phyloP scores from a whole-genome alignment of 1,140 invertebrate genomes.

The Parasteatoda tepidariorum region DNA sequence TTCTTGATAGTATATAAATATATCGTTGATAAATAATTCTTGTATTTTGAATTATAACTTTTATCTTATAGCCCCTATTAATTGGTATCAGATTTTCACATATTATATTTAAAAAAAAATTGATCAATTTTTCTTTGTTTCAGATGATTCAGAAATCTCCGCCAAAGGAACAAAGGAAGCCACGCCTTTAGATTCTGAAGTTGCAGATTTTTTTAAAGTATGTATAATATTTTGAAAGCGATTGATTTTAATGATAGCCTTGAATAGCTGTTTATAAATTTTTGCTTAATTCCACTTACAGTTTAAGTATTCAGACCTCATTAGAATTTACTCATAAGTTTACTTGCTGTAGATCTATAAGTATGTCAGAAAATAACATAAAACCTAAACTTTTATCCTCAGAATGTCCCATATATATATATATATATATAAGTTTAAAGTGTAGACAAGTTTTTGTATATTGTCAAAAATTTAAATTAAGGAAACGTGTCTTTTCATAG shows the following conservation, averaged over 20 bases:
- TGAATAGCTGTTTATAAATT: too few relatives aligned
- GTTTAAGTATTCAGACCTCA: background rate
- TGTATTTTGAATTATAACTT: too few relatives aligned
- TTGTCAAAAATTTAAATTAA: too few relatives aligned
- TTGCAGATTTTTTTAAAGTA: conserved; percentile 55
- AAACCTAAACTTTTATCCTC: background rate
- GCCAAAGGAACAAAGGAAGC: background rate
- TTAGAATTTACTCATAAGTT: background rate
- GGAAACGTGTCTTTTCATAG: too few relatives aligned
- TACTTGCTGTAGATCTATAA: background rate
- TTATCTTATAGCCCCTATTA: background rate
- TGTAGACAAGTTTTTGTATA: too few relatives aligned
- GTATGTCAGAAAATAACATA: background rate
- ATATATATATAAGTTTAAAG: too few relatives aligned
- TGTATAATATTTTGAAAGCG: background rate
- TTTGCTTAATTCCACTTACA: background rate
- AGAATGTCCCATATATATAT: background rate
- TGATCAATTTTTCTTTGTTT: background rate
- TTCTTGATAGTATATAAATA: background rate
- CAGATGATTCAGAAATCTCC: conserved; percentile 13
- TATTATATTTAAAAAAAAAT: too few relatives aligned
- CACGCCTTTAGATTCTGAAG: conserved; percentile 42
- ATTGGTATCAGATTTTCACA: background rate
- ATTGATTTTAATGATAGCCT: too few relatives aligned
- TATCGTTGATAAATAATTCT: background rate